Evolutionary conservation across 2,113 vertebrate genomes (phyloP).

Genomic region (Cisticola juncidis): DNA sequence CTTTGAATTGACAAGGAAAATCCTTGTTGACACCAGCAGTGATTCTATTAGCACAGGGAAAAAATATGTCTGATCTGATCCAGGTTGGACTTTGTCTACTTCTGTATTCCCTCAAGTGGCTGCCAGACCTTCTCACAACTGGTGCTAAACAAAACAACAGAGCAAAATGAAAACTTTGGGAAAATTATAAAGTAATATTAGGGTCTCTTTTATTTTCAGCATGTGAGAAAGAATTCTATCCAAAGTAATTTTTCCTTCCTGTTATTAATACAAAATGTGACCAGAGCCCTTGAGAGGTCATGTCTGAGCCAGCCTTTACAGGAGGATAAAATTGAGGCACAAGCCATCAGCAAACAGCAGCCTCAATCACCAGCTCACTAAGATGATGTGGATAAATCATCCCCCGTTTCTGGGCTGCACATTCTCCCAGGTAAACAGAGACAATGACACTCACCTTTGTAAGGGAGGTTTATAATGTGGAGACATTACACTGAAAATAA

Average conservation of each 20-base stretch:
- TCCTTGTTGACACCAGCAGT: neutral
- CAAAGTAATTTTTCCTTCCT: neutral
- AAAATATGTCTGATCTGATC: neutral
- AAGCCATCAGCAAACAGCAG: neutral
- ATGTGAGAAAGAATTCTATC: neutral
- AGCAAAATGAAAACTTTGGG: neutral
- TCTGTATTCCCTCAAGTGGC: neutral
- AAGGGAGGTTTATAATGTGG: neutral
- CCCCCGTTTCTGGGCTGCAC: neutral
- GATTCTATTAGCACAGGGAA: neutral
- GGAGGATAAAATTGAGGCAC: neutral
- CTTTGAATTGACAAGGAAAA: neutral
- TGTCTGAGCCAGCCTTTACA: neutral
- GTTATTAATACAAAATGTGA: neutral
- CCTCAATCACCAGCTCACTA: neutral
- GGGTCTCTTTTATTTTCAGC: neutral
- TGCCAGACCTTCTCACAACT: neutral
- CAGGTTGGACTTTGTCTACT: neutral
- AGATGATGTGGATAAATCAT: neutral
- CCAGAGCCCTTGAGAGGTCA: neutral
- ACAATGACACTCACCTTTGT: neutral
- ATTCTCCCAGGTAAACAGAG: neutral
- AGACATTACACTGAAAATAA: neutral
- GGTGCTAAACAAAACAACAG: neutral
- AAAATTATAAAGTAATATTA: neutral